Base-by-base conservation (phyloP, 2,888 invertebrate genomes). In the Xanthorhoe spadicearia region DNA sequence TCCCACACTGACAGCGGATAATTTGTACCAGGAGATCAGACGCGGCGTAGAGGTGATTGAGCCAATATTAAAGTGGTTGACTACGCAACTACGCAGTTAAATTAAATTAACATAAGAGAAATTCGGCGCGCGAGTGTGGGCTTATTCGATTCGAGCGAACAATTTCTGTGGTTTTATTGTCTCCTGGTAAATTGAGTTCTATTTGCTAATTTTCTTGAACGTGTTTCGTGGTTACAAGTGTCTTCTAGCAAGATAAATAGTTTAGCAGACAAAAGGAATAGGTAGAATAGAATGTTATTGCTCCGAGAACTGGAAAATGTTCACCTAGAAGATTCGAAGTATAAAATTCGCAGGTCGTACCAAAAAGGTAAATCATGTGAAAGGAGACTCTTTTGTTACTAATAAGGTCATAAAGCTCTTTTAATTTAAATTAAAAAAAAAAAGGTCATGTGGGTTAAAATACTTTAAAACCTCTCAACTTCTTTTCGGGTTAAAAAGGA, bases 41-140 rank as follows among this genome's bases (percentile, higher is more conserved):
- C 74, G 76, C 72, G 72, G 73, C 67, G 67, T 67, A 72, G 73
- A 75, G 81, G 77, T 74, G 81, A 82, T 84, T 83, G 79, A 76
- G 77, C 80, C 82, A 85, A 85, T 83, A 81, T 82, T 77, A 80
- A 76, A 74, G 75, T 73, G 79, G 81, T 77, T 77, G 76, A 80
- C 79, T 79, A 80, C 81, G 76, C 73, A 77, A 81, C 80, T 79
- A 80, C 80, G 76, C 74, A 78, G 80, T 78, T 76, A 83, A 88
- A 89, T 90, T 86, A 85, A 88, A 88, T 89, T 88, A 89, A 83
- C 88, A 85, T 85, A 84, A 83, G 80, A 78, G 81, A 76, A 80
- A 62, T 32, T 18, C 32, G 43, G 8, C 48, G 48, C 66, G 67
- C 80, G 78, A 56, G 52, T 63, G 60, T 64, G 57, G 67, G 56